Evolutionary conservation across 2,888 invertebrate species (phyloP), one percentile per base, ranked within the genome.

Genomic region (Micoletzkya japonica): DNA sequence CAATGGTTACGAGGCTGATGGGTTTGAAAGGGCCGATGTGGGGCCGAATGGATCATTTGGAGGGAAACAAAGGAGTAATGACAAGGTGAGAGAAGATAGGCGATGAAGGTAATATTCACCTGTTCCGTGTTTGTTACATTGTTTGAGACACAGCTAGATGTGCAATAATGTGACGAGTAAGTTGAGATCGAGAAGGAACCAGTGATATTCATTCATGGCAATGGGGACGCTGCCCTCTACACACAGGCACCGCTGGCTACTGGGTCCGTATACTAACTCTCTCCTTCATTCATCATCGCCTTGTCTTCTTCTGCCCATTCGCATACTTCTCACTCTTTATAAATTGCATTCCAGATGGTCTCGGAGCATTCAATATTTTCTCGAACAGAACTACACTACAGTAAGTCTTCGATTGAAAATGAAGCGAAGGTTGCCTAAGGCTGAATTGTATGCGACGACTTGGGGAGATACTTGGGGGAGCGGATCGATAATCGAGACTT

Each of bases 1-100:
- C 10, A 60, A 70, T 60, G 70, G 79, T 7, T 79, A 78, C 63
- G 79, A 79, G 67, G 67, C 70, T 32, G 84, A 84, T 71, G 75
- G 76, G 17, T 84, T 84, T 70, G 84, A 82, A 56, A 79, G 84
- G 50, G 77, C 84, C 20, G 84, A 84, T 72, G 81, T 84, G 50
- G 84, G 84, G 2, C 83, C 84, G 7, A 82, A 81, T 64, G 84
- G 84, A 20, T 80, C 80, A 68, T 84, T 81, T 63, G 84, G 84
- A n/a, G 84, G 84, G n/a, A 81, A 76, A 69, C 72, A 74, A 24
- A 69, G 74, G 59, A 72, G 76, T 7, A 71, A 70, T 14, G 82
- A 84, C 34, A 70, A 72, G 58, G 80, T 82, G 7, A 68, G n/a
- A 2, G 4, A 10, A n/a, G n/a, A n/a, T n/a, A n/a, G n/a, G n/a